Base-by-base conservation (phyloP, 2,888 invertebrate genomes). In the Netelia virgata region DNA sequence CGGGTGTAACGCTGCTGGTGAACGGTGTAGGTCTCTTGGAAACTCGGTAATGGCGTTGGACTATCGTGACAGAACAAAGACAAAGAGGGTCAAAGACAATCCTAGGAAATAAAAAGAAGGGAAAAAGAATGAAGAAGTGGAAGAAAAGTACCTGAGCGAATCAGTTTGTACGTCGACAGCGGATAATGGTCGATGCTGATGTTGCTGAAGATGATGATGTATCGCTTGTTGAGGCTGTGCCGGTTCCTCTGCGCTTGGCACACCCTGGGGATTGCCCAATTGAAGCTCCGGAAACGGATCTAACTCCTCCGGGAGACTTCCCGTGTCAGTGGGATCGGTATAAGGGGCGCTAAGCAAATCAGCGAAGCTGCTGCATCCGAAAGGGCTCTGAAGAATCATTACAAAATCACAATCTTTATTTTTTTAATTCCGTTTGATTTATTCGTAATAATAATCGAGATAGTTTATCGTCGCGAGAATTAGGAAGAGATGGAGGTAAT, bases 21-120 rank as follows among this genome's bases (percentile, higher is more conserved):
- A 69, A 97, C 96, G 82, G 97, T 97, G 94, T 97, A 97, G 41
- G 97, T 98, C 94, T 98, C 98, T 94, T 98, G 97, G 94, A 97
- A 97, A 94, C 97, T 97, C 86, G 97, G 97, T 91, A 97, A 94
- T 66, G 95, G 95, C 66, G 97, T 95, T 64, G 96, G 95, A 88
- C 96, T 93, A 88, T 57, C 50, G 80, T 68, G 55, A 75, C 82
- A 63, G 73, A 72, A 50, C 8, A 20, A 64, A 55, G 78, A 47
- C 3, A 61, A 36, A 11, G 20, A 11, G 10, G 41, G 28, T 55
- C 8, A 16, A 59, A 57, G 14, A 77, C 5, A 8, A 43, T 28
- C 6, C 8, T n/a, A 18, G 10, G 57, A 57, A 61, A n/a, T n/a
- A 61, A 28, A 5, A 61, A 14, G 1, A 47, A 43, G 14, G 70